Conservation (phyloP, 2,888 invertebrate species). For the Lathronympha strigana region DNA sequence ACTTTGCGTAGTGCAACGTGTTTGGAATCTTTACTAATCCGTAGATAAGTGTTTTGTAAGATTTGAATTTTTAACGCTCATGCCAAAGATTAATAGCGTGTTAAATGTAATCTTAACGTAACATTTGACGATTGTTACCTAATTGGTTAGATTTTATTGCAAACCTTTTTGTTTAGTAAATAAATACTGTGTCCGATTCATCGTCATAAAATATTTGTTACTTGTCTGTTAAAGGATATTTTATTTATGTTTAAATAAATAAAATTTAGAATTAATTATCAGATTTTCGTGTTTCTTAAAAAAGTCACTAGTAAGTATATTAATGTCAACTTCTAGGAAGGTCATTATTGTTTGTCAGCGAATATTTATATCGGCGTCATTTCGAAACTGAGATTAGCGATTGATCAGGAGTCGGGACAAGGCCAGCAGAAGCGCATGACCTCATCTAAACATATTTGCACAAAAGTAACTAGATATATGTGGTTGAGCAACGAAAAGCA, state of each 20-base stretch:
- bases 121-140: constrained; percentile 37
- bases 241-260: constrained; percentile 21
- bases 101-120: constrained; percentile 35
- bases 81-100: constrained; percentile 40
- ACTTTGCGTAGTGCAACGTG: constrained; percentile 30
- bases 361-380: background rate
- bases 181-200: background rate
- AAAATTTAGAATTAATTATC: background rate
- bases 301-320: background rate
- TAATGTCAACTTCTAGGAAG: background rate
- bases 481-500: constrained; percentile 33
- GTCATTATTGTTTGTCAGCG: background rate
- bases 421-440: constrained; percentile 37
- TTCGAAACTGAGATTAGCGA: constrained; percentile 30
- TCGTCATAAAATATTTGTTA: background rate
- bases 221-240: background rate
- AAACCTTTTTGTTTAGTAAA: constrained; percentile 1
- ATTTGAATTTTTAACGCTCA: constrained; percentile 40
- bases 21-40: constrained; percentile 33
- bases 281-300: background rate
- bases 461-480: constrained; percentile 38
- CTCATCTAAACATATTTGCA: constrained; percentile 41
- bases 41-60: constrained; percentile 41
- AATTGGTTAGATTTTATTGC: constrained; percentile 30
- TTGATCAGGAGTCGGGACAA: constrained; percentile 34